phyloP scores from a whole-genome alignment of 2,888 invertebrate species.

The Steinernema carpocapsae region DNA sequence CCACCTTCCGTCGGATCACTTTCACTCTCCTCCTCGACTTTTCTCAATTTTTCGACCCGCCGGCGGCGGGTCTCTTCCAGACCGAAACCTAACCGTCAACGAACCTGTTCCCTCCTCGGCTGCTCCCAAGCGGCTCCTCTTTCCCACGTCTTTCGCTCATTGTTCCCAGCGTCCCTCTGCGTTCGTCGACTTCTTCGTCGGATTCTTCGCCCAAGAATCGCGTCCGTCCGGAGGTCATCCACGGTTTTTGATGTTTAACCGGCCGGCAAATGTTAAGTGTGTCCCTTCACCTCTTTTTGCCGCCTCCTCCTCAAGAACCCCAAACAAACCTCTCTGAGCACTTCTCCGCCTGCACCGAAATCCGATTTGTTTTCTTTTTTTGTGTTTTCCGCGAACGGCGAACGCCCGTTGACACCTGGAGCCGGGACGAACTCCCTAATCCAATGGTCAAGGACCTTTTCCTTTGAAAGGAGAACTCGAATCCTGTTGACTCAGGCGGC shows the following conservation, averaged over 20 bases:
- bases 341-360: neutral
- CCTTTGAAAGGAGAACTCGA: neutral
- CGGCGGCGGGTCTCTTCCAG: constrained; percentile 1
- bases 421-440: constrained; percentile 25
- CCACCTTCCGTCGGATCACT: neutral
- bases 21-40: neutral
- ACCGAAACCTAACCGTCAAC: constrained; percentile 15
- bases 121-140: no score
- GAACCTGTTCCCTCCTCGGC: constrained; percentile 18
- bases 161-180: neutral
- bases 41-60: constrained; percentile 8
- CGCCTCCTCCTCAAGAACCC: neutral
- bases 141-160: constrained; percentile 1
- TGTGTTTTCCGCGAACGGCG: constrained; percentile 13
- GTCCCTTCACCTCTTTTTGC: constrained; percentile 5
- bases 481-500: neutral
- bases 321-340: neutral
- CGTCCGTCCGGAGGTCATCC: constrained; percentile 18
- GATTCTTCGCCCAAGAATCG: constrained; percentile 16
- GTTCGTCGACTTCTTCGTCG: neutral
- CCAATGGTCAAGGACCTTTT: constrained; percentile 32
- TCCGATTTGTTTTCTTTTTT: constrained; percentile 18
- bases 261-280: neutral
- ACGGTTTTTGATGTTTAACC: constrained; percentile 18
- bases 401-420: constrained; percentile 31